These are phyloP conservation scores for Tetrapedia diversipes DNA, from an alignment of 2,888 invertebrate species.

Conservation along the genomic window DNA sequence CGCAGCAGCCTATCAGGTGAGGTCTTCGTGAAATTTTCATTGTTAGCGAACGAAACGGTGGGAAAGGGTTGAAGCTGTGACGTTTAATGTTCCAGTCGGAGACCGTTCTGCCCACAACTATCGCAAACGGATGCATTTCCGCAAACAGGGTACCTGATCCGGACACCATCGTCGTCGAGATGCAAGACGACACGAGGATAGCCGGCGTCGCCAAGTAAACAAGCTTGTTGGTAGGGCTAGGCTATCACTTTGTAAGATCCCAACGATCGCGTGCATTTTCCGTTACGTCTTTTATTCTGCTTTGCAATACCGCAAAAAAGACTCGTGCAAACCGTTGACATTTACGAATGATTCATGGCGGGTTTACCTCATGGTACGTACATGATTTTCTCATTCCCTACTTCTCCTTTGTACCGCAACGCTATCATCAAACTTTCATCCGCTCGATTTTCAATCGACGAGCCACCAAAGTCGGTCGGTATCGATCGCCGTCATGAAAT, in stretches of 20 bases:
- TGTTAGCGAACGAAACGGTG: no score
- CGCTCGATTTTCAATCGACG: neutral
- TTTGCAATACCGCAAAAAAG: constrained; percentile 27
- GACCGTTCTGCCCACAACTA: constrained; percentile 79
- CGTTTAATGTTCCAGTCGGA: constrained; percentile 73
- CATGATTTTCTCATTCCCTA: neutral
- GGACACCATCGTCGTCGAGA: constrained; percentile 81
- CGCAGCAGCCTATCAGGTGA: constrained; percentile 86
- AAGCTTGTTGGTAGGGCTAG: constrained; percentile 82
- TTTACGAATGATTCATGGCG: constrained; percentile 30
- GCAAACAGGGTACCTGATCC: constrained; percentile 81
- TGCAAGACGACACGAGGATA: constrained; percentile 81
- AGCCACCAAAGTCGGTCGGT: neutral
- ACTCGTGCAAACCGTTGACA: constrained; percentile 26
- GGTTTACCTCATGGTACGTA: constrained; percentile 15
- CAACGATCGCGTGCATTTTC: constrained; percentile 62
- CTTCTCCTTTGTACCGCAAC: neutral
- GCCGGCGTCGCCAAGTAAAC: constrained; percentile 82
- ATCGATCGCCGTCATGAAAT: neutral
- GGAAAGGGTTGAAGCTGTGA: neutral
- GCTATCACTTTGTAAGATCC: constrained; percentile 76
- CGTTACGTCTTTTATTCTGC: constrained; percentile 39
- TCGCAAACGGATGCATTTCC: constrained; percentile 81
- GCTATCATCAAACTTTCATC: neutral
- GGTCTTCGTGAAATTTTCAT: constrained; percentile 20